These are phyloP conservation scores for Bombylius major DNA, from an alignment of 2,888 invertebrate species.

Conservation along the genomic window DNA sequence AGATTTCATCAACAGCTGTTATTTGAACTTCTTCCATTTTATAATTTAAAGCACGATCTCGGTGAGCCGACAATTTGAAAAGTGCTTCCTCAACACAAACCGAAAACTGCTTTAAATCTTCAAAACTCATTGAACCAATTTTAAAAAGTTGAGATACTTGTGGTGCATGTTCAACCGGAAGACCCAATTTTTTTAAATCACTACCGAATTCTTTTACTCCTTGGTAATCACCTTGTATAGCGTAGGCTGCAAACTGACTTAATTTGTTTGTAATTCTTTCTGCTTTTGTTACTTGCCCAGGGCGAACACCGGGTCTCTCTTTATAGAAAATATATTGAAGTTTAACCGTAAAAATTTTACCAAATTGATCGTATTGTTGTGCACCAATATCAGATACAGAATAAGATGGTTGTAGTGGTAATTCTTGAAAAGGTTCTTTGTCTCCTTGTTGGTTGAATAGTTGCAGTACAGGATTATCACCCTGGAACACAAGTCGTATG, in stretches of 20 bases:
- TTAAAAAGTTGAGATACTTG: conserved; percentile 92
- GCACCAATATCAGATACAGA: conserved; percentile 89
- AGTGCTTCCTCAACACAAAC: conserved; percentile 85
- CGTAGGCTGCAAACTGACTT: conserved; percentile 87
- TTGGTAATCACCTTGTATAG: conserved; percentile 86
- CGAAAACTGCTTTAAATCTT: conserved; percentile 87
- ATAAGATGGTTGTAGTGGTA: conserved; percentile 88
- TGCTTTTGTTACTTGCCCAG: conserved; percentile 88
- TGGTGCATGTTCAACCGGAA: conserved; percentile 95
- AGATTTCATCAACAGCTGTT: conserved; percentile 83
- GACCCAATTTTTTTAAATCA: conserved; percentile 81
- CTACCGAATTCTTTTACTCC: conserved; percentile 89
- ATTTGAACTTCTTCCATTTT: conserved; percentile 95
- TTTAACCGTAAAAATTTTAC: conserved; percentile 97
- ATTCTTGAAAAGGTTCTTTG: conserved; percentile 88
- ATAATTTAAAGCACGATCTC: conserved; percentile 80
- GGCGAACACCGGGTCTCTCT: conserved; percentile 90
- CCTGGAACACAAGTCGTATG: conserved; percentile 64
- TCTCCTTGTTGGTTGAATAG: conserved; percentile 70
- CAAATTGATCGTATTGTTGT: conserved; percentile 97
- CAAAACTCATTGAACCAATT: conserved; percentile 77
- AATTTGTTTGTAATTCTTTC: conserved; percentile 82
- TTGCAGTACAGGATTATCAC: conserved; percentile 75
- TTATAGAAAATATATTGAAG: conserved; percentile 93
- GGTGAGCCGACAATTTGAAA: conserved; percentile 69